These are phyloP conservation scores for Aldrovandia affinis DNA, from an alignment of 2,797 vertebrate species.

Conservation along the genomic window DNA sequence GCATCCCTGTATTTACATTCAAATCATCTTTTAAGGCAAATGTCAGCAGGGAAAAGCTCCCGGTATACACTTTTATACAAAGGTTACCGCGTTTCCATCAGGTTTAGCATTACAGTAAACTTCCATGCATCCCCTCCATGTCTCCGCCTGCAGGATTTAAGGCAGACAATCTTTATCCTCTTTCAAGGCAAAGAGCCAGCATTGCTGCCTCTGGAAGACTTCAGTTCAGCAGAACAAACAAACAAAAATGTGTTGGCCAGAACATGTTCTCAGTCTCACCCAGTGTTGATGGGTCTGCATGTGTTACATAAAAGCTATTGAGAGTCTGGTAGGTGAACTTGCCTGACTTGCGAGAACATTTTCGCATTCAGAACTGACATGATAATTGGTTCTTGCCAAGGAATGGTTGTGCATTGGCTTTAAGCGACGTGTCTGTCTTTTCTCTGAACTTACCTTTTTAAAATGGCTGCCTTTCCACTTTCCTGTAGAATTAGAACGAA, in stretches of 20 bases:
- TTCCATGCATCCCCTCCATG: background rate
- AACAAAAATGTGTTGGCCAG: conserved; percentile 4
- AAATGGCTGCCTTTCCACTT: background rate
- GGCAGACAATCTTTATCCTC: background rate
- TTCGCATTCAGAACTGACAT: background rate
- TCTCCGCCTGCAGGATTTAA: background rate
- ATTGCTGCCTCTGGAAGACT: conserved; percentile 8
- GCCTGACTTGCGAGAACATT: background rate
- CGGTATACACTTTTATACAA: background rate
- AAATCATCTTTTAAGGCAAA: too few species aligned
- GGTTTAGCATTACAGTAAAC: background rate
- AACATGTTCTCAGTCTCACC: background rate
- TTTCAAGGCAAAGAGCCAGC: conserved; percentile 11
- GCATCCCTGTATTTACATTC: too few species aligned
- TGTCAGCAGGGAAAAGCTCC: background rate
- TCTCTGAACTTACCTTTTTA: background rate
- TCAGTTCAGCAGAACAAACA: background rate
- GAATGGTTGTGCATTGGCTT: background rate
- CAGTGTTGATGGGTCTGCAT: background rate
- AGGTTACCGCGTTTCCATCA: background rate
- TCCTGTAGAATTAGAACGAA: background rate
- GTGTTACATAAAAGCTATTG: conserved; percentile 15
- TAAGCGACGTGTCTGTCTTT: background rate
- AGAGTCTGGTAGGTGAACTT: background rate
- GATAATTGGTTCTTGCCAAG: background rate